These are phyloP conservation scores for Lutraria lutraria DNA, from an alignment of 2,888 invertebrate genomes.

Conservation along the genomic window DNA sequence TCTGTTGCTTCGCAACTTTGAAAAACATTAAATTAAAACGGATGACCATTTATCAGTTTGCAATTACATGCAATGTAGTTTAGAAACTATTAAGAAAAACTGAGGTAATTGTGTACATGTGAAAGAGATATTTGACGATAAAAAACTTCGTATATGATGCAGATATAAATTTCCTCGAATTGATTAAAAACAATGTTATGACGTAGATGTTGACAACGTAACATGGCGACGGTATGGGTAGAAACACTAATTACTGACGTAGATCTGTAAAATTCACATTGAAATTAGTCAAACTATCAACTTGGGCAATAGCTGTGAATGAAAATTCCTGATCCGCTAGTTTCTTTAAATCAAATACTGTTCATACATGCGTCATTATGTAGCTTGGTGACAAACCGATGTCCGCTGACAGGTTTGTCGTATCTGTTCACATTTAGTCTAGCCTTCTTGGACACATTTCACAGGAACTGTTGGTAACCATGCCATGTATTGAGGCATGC, in stretches of 20 bases:
- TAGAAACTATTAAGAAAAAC: too few relatives aligned
- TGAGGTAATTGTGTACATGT: too few relatives aligned
- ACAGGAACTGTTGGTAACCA: not conserved
- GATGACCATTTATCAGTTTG: too few relatives aligned
- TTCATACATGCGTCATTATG: not conserved
- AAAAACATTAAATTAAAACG: too few relatives aligned
- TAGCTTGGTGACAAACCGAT: not conserved
- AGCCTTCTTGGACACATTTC: not conserved
- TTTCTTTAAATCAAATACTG: not conserved
- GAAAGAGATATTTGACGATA: too few relatives aligned
- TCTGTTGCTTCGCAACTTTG: too few relatives aligned
- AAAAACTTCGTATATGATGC: too few relatives aligned
- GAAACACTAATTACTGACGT: not conserved
- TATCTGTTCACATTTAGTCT: not conserved
- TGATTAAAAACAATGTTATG: too few relatives aligned
- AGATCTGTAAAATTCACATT: not conserved
- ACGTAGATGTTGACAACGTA: not conserved
- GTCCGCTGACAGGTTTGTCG: not conserved
- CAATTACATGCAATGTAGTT: too few relatives aligned
- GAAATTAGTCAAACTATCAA: not conserved
- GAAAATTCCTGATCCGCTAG: not conserved
- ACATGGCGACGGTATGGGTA: not conserved
- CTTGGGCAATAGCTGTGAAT: not conserved
- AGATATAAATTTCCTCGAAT: too few relatives aligned
- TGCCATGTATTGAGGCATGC: not conserved